phyloP scores from a whole-genome alignment of 2,797 vertebrate species.

The Carcharodon carcharias region DNA sequence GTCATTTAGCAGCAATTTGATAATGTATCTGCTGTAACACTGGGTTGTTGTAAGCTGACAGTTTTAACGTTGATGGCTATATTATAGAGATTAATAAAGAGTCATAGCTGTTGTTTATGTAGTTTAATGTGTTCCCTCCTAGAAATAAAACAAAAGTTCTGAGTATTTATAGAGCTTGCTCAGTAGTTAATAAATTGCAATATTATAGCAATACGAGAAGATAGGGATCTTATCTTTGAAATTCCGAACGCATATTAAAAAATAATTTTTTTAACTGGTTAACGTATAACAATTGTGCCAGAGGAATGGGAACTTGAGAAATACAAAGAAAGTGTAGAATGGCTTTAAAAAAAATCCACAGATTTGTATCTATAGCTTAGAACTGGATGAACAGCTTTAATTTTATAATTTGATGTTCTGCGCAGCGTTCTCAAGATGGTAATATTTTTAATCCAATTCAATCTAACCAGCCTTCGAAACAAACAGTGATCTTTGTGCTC shows the following conservation, averaged over 20 bases:
- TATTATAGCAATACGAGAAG: neutral
- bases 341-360: neutral
- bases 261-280: neutral
- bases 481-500: neutral
- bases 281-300: neutral
- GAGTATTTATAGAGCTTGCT: constrained; percentile 12
- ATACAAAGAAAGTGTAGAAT: neutral
- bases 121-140: constrained; percentile 25
- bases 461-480: neutral
- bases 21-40: constrained; percentile 63
- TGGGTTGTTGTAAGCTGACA: constrained; percentile 61
- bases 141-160: constrained; percentile 25
- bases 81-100: constrained; percentile 65
- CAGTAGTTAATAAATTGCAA: constrained; percentile 28
- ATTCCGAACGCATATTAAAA: neutral
- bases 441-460: neutral
- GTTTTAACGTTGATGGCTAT: constrained; percentile 74
- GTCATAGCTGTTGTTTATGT: constrained; percentile 48
- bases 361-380: neutral
- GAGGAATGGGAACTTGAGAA: neutral
- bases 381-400: neutral
- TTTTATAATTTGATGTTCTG: neutral
- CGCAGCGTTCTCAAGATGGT: neutral
- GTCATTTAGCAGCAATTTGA: constrained; percentile 38
- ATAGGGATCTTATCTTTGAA: neutral